phyloP scores from a whole-genome alignment of 2,797 vertebrate genomes.

The Loris lydekkerianus region DNA sequence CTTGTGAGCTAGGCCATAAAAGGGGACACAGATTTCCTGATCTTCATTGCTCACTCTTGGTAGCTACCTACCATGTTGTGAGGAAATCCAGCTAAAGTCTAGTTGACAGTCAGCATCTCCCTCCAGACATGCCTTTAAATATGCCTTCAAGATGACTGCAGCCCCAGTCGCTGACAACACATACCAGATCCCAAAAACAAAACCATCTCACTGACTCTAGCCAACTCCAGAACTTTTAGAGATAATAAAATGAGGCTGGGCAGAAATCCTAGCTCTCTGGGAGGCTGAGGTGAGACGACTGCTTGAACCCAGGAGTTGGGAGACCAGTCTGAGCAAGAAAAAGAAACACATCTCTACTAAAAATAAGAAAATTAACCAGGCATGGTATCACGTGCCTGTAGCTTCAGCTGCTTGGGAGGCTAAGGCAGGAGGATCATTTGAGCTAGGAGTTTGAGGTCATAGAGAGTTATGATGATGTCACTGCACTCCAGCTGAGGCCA shows the following conservation, averaged over 20 bases:
- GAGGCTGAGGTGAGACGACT: no score
- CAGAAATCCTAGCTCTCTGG: no score
- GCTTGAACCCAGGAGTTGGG: not conserved
- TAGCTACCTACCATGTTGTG: not conserved
- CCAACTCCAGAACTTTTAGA: not conserved
- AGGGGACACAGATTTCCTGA: not conserved
- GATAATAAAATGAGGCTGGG: not conserved
- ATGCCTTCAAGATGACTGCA: not conserved
- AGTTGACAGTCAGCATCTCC: not conserved
- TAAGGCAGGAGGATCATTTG: not conserved
- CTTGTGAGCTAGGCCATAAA: not conserved
- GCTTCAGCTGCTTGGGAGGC: not conserved
- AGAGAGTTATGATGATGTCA: not conserved
- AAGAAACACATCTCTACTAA: not conserved
- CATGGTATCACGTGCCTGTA: not conserved
- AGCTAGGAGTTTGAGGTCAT: not conserved
- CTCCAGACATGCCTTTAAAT: not conserved
- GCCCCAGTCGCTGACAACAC: not conserved
- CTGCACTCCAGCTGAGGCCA: not conserved
- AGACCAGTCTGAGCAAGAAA: not conserved
- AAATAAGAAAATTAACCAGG: not conserved
- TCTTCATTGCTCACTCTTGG: conserved; percentile 6
- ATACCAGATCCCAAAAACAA: not conserved
- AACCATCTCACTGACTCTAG: not conserved
- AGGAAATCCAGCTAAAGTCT: not conserved